Conservation (phyloP, 1,140 invertebrate species). For the Magallana gigas region DNA sequence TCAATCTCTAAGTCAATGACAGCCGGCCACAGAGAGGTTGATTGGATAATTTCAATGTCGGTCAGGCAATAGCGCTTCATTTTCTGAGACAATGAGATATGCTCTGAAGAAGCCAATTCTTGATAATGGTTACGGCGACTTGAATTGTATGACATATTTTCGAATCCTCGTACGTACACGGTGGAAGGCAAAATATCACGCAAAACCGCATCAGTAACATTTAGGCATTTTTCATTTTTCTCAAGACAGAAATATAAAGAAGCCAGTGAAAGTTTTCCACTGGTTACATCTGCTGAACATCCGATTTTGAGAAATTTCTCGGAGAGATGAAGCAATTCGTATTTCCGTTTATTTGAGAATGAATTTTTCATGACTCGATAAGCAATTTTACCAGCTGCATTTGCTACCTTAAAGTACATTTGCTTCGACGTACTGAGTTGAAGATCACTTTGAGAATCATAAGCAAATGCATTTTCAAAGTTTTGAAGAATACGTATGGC, state of each 20-base stretch:
- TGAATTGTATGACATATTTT: neutral
- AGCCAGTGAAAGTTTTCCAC: neutral
- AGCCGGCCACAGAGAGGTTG: neutral
- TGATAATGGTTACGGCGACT: neutral
- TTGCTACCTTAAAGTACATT: neutral
- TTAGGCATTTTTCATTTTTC: neutral
- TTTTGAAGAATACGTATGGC: neutral
- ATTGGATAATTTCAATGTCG: neutral
- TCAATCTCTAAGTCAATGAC: neutral
- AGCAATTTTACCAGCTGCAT: neutral
- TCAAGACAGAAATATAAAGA: neutral
- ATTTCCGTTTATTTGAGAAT: neutral
- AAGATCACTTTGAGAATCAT: neutral
- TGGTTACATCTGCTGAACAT: slow-evolving; percentile 1
- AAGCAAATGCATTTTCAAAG: neutral
- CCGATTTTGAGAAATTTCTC: neutral
- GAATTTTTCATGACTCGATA: neutral
- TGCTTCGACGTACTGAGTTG: neutral
- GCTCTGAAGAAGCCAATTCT: neutral
- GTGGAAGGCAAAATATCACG: neutral
- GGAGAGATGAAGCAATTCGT: neutral
- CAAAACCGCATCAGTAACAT: neutral
- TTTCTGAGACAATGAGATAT: neutral
- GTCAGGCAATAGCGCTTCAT: neutral
- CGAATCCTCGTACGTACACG: neutral